A percentile compares a stretch with the other conserved stretches of the same genome.
phyloP scores from a whole-genome alignment of 2,797 vertebrate genomes.

The Bothrops alternatus region DNA sequence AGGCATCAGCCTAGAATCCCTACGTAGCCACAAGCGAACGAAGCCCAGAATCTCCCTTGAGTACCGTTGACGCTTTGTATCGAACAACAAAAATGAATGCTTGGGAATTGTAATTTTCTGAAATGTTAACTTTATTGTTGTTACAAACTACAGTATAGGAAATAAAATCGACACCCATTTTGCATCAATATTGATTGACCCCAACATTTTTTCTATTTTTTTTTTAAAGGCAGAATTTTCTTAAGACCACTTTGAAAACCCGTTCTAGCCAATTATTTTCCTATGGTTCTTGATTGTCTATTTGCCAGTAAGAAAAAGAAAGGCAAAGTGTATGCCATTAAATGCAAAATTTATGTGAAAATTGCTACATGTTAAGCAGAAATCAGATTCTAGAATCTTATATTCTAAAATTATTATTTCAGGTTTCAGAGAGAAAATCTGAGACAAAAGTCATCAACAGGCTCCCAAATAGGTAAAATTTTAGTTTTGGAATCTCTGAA shows the following conservation, averaged over 20 bases:
- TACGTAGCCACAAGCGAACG: not conserved
- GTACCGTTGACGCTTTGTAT: not conserved
- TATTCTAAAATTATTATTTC: not conserved
- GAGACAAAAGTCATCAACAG: not conserved
- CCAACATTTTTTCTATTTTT: not conserved
- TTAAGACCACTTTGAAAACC: not conserved
- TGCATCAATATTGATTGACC: not conserved
- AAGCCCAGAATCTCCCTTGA: not conserved
- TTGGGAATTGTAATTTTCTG: not conserved
- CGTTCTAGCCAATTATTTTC: not conserved
- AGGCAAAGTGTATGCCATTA: not conserved
- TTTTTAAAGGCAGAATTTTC: not conserved
- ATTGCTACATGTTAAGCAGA: not conserved
- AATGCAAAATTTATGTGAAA: not conserved
- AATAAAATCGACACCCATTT: not conserved
- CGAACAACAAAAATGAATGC: not conserved
- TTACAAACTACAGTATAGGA: not conserved
- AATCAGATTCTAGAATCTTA: not conserved
- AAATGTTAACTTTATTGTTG: not conserved
- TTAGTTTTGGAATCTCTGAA: not conserved
- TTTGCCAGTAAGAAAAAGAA: not conserved
- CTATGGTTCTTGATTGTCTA: not conserved
- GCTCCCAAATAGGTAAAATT: not conserved
- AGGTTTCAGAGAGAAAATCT: not conserved
- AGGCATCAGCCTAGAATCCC: not conserved